A percentile compares a stretch with the other conserved stretches of the same genome.
These are phyloP conservation scores for Calameuta idolon DNA, from an alignment of 2,888 invertebrate genomes.

Conservation along the genomic window DNA sequence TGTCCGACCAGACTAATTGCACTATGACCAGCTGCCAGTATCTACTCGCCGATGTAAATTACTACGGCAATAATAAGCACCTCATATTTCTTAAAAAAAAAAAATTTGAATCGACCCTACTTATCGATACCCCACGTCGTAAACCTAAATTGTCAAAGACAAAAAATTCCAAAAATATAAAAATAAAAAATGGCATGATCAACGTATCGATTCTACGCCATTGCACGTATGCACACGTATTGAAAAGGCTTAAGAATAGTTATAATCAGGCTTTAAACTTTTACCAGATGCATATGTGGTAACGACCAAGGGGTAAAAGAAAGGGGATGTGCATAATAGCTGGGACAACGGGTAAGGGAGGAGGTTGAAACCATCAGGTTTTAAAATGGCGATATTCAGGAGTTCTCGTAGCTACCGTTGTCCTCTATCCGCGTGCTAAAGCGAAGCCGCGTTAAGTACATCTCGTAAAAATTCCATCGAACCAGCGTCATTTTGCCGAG, in stretches of 20 bases:
- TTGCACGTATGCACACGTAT: background rate
- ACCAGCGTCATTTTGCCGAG: slow-evolving; percentile 62
- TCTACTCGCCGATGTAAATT: background rate
- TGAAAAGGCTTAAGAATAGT: background rate
- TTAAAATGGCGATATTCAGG: background rate
- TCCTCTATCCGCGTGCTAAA: background rate
- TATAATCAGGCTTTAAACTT: background rate
- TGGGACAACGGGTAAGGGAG: background rate
- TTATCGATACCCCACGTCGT: background rate
- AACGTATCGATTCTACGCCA: background rate
- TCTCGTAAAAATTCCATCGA: slow-evolving; percentile 65
- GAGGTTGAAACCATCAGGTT: background rate
- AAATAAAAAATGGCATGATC: background rate
- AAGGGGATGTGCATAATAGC: background rate
- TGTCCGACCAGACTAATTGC: background rate
- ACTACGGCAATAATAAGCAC: background rate
- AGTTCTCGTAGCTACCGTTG: background rate
- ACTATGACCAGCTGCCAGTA: background rate
- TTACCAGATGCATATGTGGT: background rate
- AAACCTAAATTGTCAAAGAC: no score
- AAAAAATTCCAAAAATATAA: background rate
- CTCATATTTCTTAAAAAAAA: background rate
- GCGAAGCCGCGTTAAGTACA: slow-evolving; percentile 55
- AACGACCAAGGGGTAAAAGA: background rate
- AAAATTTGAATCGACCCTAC: background rate